A percentile compares a stretch with the other conserved stretches of the same genome.
Evolutionary conservation across 2,113 vertebrate genomes (phyloP).

Genomic region (Fregetta grallaria): DNA sequence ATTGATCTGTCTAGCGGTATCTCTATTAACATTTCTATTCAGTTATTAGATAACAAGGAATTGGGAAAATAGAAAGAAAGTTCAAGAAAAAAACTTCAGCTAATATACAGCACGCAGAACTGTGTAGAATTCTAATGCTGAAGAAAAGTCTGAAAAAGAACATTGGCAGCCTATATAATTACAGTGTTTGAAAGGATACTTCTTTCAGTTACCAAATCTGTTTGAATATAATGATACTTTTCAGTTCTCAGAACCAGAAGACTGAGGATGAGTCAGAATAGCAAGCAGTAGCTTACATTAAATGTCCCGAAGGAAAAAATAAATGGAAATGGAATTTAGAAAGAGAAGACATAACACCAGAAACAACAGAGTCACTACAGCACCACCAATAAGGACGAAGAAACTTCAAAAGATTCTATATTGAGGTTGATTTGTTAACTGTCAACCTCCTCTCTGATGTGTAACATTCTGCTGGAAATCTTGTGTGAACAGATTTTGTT

Average conservation of each 20-base stretch:
- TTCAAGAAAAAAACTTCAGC: neutral
- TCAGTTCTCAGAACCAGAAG: neutral
- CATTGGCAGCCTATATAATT: neutral
- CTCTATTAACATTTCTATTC: neutral
- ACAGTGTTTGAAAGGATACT: neutral
- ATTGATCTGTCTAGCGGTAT: neutral
- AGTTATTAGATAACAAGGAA: neutral
- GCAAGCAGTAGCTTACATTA: neutral
- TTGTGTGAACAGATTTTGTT: neutral
- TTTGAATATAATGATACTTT: conserved; percentile 37
- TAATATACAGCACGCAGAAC: neutral
- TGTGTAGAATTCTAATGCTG: neutral
- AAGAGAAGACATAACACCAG: neutral
- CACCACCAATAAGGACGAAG: neutral
- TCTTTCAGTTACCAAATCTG: neutral
- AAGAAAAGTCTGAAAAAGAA: neutral
- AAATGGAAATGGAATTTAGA: neutral
- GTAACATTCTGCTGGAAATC: neutral
- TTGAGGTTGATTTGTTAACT: neutral
- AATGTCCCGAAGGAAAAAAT: neutral
- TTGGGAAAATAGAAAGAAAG: neutral
- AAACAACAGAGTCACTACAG: neutral
- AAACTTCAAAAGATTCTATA: neutral
- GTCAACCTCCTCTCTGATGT: neutral
- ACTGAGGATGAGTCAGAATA: conserved; percentile 33